These are phyloP conservation scores for Drosophila merina DNA, from an alignment of 2,888 invertebrate genomes.

Conservation along the genomic window DNA sequence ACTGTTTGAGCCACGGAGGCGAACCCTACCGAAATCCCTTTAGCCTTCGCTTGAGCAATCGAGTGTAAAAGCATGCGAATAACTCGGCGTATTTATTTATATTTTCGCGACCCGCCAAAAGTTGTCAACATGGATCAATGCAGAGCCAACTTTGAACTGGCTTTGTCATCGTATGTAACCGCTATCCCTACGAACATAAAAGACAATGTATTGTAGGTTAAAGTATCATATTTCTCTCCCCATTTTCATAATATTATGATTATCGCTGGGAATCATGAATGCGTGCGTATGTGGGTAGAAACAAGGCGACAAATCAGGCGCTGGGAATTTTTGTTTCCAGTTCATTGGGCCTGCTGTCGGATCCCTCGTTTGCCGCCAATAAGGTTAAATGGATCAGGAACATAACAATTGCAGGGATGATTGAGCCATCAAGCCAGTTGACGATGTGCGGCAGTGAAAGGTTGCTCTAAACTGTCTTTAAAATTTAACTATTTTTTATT, in stretches of 20 bases:
- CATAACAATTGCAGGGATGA: conserved; percentile 52
- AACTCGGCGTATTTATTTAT: conserved; percentile 59
- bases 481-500: background rate
- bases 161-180: conserved; percentile 47
- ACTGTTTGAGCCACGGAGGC: conserved; percentile 45
- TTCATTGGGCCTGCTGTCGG: conserved; percentile 38
- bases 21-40: conserved; percentile 20
- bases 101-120: conserved; percentile 53
- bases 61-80: conserved; percentile 49
- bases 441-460: conserved; percentile 4
- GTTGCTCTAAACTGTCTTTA: conserved; percentile 4
- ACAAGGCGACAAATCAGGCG: conserved; percentile 59
- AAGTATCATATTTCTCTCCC: conserved; percentile 64
- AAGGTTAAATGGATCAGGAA: conserved; percentile 19
- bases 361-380: conserved; percentile 19
- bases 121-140: conserved; percentile 75
- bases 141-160: conserved; percentile 28
- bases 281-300: conserved; percentile 45
- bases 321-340: conserved; percentile 55
- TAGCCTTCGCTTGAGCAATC: conserved; percentile 33
- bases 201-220: conserved; percentile 57
- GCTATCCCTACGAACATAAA: conserved; percentile 54
- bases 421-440: conserved; percentile 48
- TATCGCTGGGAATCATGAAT: conserved; percentile 42
- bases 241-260: conserved; percentile 62